Base-by-base conservation (phyloP, 2,797 vertebrate species). In the Hybognathus amarus region DNA sequence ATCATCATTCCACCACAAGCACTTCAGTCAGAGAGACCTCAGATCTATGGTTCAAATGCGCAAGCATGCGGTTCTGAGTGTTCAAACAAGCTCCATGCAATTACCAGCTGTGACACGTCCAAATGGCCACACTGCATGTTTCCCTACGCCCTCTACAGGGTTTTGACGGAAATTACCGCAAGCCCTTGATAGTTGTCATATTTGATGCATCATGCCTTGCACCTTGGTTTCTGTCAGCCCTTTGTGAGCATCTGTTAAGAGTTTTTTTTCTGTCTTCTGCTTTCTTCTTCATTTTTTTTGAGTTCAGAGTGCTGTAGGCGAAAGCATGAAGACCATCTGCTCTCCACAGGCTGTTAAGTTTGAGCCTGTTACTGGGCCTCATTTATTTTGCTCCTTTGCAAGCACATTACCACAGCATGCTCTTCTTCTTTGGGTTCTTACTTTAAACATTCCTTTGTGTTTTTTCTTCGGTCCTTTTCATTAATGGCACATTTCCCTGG, bases 321-420 rank as follows among this genome's bases (percentile, higher is more conserved):
- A 87, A 78, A 90, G 84, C 70, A 59, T 69, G 22, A 71, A 78
- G 84, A 86, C 90, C 90, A 91, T 91, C 89, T 91, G 90, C 82
- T 91, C 87, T 77, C 80, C 84, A 80, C 89, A 87, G 86, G 86
- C 87, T 91, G 90, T 88, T 87, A 85, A 87, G 76, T 88, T 85
- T 85, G 82, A 90, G 85, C 85, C 87, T 88, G 82, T 88, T 90
- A 87, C 83, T 79, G 76, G 76, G 84, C 83, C 77, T 84, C 80
- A 73, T 86, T 89, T 87, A 85, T 86, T 86, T 85, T 36, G 24
- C 79, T 83, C 69, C 68, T 79, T 81, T 84, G 77, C 77, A 56
- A 64, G 50, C 13, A 20, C 47, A 71, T 67, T 64, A 73, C 38
- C 61, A 54, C 42, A 68, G 70, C 70, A 67, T 68, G 52, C 84